phyloP scores from a whole-genome alignment of 2,113 vertebrate species.

The Struthio camelus region DNA sequence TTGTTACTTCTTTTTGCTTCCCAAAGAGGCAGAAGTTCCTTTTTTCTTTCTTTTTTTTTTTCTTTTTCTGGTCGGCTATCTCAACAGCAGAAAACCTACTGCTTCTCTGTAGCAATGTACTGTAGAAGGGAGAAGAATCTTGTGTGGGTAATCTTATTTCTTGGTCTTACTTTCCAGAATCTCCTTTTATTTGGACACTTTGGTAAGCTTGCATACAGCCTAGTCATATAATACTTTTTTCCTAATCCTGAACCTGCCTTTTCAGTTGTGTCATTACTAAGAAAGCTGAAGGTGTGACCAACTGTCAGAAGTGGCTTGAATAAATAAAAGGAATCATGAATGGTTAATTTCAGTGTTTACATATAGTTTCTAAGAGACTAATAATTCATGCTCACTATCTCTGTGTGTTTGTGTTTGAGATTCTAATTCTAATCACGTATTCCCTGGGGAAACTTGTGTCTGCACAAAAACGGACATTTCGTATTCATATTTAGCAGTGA shows the following conservation, averaged over 20 bases:
- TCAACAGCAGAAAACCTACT: background rate
- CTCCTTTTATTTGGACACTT: background rate
- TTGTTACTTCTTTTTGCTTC: background rate
- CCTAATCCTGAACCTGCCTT: background rate
- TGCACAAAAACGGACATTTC: background rate
- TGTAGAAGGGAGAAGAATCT: background rate
- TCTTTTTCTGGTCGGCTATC: background rate
- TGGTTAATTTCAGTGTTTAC: constrained; percentile 57
- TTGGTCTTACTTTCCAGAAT: constrained; percentile 21
- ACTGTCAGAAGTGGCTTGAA: constrained; percentile 28
- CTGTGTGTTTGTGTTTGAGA: background rate
- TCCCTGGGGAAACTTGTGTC: background rate
- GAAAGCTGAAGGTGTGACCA: constrained; percentile 20
- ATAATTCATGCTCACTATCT: background rate
- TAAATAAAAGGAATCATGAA: constrained; percentile 23
- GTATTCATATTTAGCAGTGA: background rate
- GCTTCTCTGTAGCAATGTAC: background rate
- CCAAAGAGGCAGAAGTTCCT: background rate
- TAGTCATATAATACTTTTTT: background rate
- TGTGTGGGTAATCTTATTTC: background rate
- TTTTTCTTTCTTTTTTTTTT: background rate
- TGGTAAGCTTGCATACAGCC: background rate
- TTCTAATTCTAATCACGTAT: background rate
- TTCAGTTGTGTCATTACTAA: constrained; percentile 43
- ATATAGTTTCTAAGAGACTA: constrained; percentile 55